Percentiles rank a stretch among this genome's conserved stretches.
phyloP scores from a whole-genome alignment of 2,888 invertebrate genomes.

The Orthosia gothica region DNA sequence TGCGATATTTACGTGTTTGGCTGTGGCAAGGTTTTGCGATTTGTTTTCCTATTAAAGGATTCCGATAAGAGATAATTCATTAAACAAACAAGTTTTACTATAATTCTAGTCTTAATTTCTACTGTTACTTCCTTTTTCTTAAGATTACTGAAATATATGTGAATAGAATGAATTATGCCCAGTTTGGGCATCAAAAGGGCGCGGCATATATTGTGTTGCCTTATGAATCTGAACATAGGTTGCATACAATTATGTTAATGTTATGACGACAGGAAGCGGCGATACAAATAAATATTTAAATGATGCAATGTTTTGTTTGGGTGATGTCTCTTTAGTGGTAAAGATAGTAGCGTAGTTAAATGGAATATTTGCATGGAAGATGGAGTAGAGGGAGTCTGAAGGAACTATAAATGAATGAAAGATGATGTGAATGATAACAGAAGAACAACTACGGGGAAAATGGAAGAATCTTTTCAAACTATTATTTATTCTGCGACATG shows the following conservation, averaged over 20 bases:
- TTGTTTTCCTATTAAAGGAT: background rate
- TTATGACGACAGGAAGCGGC: slow-evolving; percentile 21
- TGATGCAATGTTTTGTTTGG: slow-evolving; percentile 24
- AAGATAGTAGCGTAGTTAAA: background rate
- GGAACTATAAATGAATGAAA: background rate
- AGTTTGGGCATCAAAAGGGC: slow-evolving; percentile 44
- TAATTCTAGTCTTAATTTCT: background rate
- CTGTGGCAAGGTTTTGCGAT: background rate
- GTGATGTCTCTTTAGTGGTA: background rate
- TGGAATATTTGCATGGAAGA: background rate
- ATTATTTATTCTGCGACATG: no score
- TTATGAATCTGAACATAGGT: slow-evolving; percentile 18
- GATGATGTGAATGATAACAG: background rate
- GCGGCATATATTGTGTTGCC: slow-evolving; percentile 13
- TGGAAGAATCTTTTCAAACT: background rate
- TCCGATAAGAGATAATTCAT: background rate
- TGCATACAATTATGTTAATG: slow-evolving; percentile 49
- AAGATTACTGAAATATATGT: slow-evolving; percentile 38
- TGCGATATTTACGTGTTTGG: background rate
- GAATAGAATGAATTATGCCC: slow-evolving; percentile 36
- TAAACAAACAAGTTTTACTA: background rate
- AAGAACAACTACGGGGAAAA: background rate
- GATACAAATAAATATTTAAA: background rate
- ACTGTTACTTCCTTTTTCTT: no score
- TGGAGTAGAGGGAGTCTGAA: background rate